Base-by-base conservation (phyloP, 1,140 invertebrate genomes). In the Drosophila repleta region DNA sequence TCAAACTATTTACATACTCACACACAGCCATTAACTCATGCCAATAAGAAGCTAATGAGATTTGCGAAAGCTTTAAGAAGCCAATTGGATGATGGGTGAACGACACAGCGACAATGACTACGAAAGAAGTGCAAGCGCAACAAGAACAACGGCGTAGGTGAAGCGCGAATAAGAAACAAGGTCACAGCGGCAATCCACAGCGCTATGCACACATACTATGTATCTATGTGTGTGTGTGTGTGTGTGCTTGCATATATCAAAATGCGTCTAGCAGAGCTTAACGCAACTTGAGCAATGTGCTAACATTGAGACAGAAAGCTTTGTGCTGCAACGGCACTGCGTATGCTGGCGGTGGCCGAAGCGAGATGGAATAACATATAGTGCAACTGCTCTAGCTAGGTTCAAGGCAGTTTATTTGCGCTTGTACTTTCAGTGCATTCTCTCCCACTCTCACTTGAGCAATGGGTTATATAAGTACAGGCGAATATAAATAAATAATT, bases 261-360 rank as follows among this genome's bases (percentile, higher is more conserved):
- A 46, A 60, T 56, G 51, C 26, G 66, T 63, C 66, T 63, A 70
- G 69, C 60, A 61, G 64, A 62, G 83, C 88, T 88, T 70, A 88
- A 88, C 58, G 78, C 65, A 87, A 82, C 74, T 56, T 75, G 53
- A 52, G 21, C 37, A 56, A 51, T 67, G 69, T 52, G 52, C 58
- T 69, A 78, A 66, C 73, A 85, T 74, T 85, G 81, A 43, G 70
- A 70, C 61, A 5, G 68, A 88, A 82, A 82, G 83, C 83, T 87
- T 58, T 52, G 62, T 26, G 43, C 41, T 75, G 71, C 58, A 76
- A 24, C 45, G 68, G 67, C 56, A 56, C 74, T 79, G 46, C 41
- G n/a, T 51, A 32, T 60, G 62, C 17, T 3, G 32, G 18, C 2
- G 17, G 1, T 51, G 56, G 68, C 45, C 26, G 2, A 17, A 45